phyloP scores from a whole-genome alignment of 2,888 invertebrate genomes.

The Panzeria rudis region DNA sequence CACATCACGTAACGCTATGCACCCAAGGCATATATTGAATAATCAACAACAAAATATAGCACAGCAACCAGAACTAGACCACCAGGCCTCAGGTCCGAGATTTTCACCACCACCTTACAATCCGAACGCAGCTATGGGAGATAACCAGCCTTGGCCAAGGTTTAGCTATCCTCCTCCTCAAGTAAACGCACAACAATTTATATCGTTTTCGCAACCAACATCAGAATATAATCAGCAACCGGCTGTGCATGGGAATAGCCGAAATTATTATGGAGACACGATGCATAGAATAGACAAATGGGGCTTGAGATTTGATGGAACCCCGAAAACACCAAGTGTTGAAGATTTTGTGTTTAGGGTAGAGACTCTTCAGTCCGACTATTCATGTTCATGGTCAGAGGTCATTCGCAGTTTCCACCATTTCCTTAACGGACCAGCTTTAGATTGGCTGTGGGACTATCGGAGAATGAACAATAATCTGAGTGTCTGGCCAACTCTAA shows the following conservation, averaged over 20 bases:
- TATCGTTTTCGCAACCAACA: not conserved
- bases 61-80: not conserved
- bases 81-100: not conserved
- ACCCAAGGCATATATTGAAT: not conserved
- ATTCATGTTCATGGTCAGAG: not conserved
- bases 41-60: not conserved
- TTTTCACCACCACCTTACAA: not conserved
- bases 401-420: conserved; percentile 9
- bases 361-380: conserved; percentile 17
- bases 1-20: not conserved
- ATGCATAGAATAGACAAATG: not conserved
- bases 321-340: not conserved
- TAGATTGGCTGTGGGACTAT: conserved; percentile 22
- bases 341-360: conserved; percentile 28
- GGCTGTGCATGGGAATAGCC: not conserved
- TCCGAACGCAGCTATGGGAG: not conserved
- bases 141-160: not conserved
- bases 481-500: not conserved
- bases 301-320: conserved; percentile 18
- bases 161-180: not conserved
- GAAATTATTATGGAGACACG: not conserved
- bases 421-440: not conserved
- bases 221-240: not conserved
- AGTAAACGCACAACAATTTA: not conserved
- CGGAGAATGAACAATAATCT: not conserved